Base-by-base conservation (phyloP, 2,113 vertebrate genomes). In the Xenus cinereus region DNA sequence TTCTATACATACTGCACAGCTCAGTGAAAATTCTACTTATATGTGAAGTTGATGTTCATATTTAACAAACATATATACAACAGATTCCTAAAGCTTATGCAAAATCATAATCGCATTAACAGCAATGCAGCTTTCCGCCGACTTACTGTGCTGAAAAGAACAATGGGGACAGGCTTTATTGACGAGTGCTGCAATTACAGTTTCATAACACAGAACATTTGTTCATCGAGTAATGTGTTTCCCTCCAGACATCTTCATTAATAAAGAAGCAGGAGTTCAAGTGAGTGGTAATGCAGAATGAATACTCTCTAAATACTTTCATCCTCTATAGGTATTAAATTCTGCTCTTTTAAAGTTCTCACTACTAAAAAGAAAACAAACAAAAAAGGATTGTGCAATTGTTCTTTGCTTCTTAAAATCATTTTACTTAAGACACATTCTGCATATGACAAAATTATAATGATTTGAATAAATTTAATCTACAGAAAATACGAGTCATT, bases 151-250 rank as follows among this genome's bases (percentile, higher is more conserved):
- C 41, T 86, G 63, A 93, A 88, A 96, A 84, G 85, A 96, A 92
- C 84, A 97, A 89, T 74, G 39, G 45, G 30, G 66, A 89, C n/a
- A 90, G 63, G 74, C 19, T 88, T 93, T 92, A 96, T 75, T 93
- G 94, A 79, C 90, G 96, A 73, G 69, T 89, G 53, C 73, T 89
- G 76, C 84, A 97, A 97, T 97, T 97, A 93, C 13, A 86, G 41
- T 87, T 95, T 93, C 54, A 81, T 69, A 96, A 92, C 67, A 92
- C 0, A 0, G 84, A 94, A 87, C 83, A 92, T 68, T 96, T 93
- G 56, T 62, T 93, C 79, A 84, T 86, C 83, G 81, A 88, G 85
- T 41, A 86, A 87, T 39, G 32, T 86, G 45, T 66, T 95, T 93
- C 54, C 80, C 39, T 92, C 41, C 77, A 93, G 93, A 96, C 37